Base-by-base conservation (phyloP, 2,797 vertebrate species). In the Melanotaenia boesemani region DNA sequence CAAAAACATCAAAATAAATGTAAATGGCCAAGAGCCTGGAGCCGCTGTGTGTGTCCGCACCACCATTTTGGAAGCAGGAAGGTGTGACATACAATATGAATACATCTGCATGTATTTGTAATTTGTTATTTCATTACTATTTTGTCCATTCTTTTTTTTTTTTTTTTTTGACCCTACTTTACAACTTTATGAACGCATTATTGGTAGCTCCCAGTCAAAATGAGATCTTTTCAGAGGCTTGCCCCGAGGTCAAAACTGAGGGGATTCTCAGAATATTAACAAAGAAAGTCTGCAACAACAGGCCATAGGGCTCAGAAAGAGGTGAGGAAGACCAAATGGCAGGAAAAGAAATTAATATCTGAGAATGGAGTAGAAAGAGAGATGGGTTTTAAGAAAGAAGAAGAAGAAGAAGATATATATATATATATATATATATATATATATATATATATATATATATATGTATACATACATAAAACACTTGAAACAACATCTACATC, bases 201-300 rank as follows among this genome's bases (percentile, higher is more conserved):
- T 85, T 84, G 78, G 75, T 64, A 59, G 55, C 77, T 84, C 76
- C 74, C 75, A 84, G 81, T 86, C 80, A 86, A 86, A 91, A 89
- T 89, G 76, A 88, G 69, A 78, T 87, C 41, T 80, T 85, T 88
- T 80, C 70, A 74, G 71, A 74, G 67, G 82, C 55, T 71, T 41
- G 63, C 70, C 87, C 55, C 7, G 26, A 73, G 83, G 85, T 91
- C 83, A 85, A 63, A 78, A 44, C 75, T 74, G 82, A 83, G 3
- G 60, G 70, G 63, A 69, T 85, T 72, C 58, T 76, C 58, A 58
- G 88, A 89, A 90, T 91, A 89, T 83, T 85, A 88, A 89, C 67
- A 83, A 61, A 74, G 62, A 68, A 20, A 67, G 11, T 63, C n/a
- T 28, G 22, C 60, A n/a, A 56, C 61, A 58, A 85, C 44, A 69